Percentiles rank a stretch among this genome's conserved stretches.
phyloP scores from a whole-genome alignment of 2,113 vertebrate genomes.

The Microtus pennsylvanicus region DNA sequence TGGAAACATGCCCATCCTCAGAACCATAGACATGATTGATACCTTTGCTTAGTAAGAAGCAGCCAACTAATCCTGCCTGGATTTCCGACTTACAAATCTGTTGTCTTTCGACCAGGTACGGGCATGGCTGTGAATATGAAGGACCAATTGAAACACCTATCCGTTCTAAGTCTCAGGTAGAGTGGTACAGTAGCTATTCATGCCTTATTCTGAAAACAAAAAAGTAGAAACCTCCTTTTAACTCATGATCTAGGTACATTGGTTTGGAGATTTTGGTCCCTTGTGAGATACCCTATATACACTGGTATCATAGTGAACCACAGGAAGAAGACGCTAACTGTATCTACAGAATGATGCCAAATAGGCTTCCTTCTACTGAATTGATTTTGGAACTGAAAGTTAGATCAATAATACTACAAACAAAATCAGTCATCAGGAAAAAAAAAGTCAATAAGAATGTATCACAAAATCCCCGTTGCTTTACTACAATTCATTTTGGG shows the following conservation, averaged over 20 bases:
- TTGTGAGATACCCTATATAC: not conserved
- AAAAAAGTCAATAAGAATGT: not conserved
- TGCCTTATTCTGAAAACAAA: not conserved
- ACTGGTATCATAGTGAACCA: not conserved
- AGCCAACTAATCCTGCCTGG: not conserved
- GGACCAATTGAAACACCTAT: not conserved
- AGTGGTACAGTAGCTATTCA: not conserved
- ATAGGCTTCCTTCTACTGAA: not conserved
- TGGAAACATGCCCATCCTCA: not conserved
- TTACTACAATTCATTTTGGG: not conserved
- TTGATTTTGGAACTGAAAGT: constrained; percentile 5
- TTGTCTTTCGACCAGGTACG: not conserved
- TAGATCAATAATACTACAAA: not conserved
- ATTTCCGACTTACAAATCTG: not conserved
- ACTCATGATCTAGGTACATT: not conserved
- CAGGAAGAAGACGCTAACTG: not conserved
- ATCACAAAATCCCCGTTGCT: not conserved
- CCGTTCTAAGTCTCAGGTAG: not conserved
- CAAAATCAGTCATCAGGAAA: not conserved
- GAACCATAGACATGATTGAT: not conserved
- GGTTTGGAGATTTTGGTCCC: not conserved
- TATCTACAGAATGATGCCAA: not conserved
- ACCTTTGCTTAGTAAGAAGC: not conserved
- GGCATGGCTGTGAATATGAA: not conserved
- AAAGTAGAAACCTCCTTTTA: not conserved